Evolutionary conservation across 2,888 invertebrate species (phyloP).

Genomic region (Drosophila colorata): DNA sequence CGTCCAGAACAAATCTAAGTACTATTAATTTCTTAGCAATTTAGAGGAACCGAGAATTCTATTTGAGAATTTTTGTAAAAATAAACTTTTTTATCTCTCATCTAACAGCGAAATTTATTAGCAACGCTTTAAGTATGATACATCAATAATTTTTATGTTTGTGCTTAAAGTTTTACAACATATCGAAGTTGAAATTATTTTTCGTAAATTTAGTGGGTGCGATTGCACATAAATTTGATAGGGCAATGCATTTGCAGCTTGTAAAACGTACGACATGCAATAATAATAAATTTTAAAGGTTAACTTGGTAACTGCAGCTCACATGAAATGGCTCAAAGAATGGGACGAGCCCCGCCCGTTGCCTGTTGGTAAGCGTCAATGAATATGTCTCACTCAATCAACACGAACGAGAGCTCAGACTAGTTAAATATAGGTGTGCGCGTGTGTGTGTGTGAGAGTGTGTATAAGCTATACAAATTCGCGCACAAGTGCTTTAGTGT

Average conservation of each 20-base stretch:
- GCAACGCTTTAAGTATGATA: background rate
- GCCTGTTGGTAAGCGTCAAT: constrained; percentile 57
- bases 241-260: constrained; percentile 11
- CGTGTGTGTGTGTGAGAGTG: constrained; percentile 8
- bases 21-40: too few species aligned
- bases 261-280: constrained; percentile 11
- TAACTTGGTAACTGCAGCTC: background rate
- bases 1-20: too few species aligned
- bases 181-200: constrained; percentile 11
- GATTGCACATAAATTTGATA: constrained; percentile 13
- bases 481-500: constrained; percentile 18
- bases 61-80: too few species aligned
- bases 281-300: constrained; percentile 32
- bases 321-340: constrained; percentile 17
- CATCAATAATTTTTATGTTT: background rate
- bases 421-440: constrained; percentile 40
- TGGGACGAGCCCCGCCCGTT: background rate
- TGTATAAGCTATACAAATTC: constrained; percentile 23
- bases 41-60: too few species aligned
- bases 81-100: background rate
- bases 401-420: constrained; percentile 26
- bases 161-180: constrained; percentile 17
- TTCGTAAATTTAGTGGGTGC: background rate
- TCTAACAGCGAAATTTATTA: background rate
- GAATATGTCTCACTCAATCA: constrained; percentile 65